Evolutionary conservation across 30 jellyfish, hydroid and myxozoan species (phyloP).

Genomic region (Hydractinia echinata): DNA sequence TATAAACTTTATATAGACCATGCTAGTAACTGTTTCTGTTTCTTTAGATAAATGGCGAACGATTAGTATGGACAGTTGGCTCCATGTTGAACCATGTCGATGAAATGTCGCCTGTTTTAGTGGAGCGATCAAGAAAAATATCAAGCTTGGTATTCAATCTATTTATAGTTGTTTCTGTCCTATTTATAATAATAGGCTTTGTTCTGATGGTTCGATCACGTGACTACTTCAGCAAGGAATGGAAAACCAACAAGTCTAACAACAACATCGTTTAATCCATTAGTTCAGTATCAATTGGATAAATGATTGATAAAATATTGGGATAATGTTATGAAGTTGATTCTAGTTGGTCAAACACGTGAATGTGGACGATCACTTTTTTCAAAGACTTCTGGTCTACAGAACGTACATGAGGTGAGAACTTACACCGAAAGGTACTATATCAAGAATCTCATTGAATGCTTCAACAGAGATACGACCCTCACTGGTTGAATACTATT

Average conservation of each 20-base stretch:
- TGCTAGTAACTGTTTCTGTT: background rate
- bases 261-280: background rate
- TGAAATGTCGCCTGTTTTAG: slow-evolving; percentile 9
- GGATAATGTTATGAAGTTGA: too few species aligned
- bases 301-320: too few species aligned
- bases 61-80: background rate
- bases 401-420: too few species aligned
- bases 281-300: too few species aligned
- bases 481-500: too few species aligned
- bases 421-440: too few species aligned
- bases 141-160: background rate
- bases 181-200: background rate
- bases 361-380: too few species aligned
- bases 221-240: background rate
- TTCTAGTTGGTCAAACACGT: too few species aligned
- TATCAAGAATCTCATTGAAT: too few species aligned
- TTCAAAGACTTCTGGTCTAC: too few species aligned
- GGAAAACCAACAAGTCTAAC: background rate
- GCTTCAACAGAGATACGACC: too few species aligned
- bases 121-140: background rate
- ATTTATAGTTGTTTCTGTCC: background rate
- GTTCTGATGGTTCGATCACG: background rate
- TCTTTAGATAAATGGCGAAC: slow-evolving; percentile 8
- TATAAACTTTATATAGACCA: too few species aligned
- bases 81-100: background rate